Evolutionary conservation across 2,113 vertebrate genomes (phyloP), one percentile per base, ranked within the genome.

Genomic region (Callocephalon fimbriatum): DNA sequence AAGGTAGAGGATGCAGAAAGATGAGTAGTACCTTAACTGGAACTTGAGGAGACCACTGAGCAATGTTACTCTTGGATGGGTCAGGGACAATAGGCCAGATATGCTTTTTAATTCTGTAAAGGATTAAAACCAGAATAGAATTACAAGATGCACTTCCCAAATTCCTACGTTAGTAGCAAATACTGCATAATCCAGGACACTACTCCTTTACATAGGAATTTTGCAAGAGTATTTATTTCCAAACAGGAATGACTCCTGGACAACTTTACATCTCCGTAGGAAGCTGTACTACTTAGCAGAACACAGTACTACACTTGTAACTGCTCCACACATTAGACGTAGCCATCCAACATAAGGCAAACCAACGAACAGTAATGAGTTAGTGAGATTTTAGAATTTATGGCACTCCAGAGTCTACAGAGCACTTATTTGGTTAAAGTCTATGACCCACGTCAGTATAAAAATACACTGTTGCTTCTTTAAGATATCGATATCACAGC

Each of bases 81-180:
- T 99, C 98, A 68, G 99, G 99, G 86, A 99, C 99, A 9, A 98
- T 98, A 35, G 99, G 99, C 99, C 99, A 99, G 82, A 99, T 98
- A 82, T 98, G 99, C 66, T 99, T 98, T 96, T 99, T 99, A 95
- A 99, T 99, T 93, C 99, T 99, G 89, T 58, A 95, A 84, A 85
- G 19, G 38, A 96, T 93, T 90, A 51, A 88, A 84, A 97, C 6
- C 0, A 3, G 62, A 87, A 68, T 23, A 27, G 83, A 96, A 80
- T 84, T 31, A 63, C 4, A 72, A 86, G 44, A 88, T 26, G 25
- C 7, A 80, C 23, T 51, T 16, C 17, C 21, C 44, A 54, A 63
- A 92, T 35, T 53, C n/a, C 23, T 27, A n/a, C 8, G 5, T 5
- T 61, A 23, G 76, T 1, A 88, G 44, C 15, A 85, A 76, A 10